Base-by-base conservation (phyloP, 2,797 vertebrate genomes). In the Danio tinwini region DNA sequence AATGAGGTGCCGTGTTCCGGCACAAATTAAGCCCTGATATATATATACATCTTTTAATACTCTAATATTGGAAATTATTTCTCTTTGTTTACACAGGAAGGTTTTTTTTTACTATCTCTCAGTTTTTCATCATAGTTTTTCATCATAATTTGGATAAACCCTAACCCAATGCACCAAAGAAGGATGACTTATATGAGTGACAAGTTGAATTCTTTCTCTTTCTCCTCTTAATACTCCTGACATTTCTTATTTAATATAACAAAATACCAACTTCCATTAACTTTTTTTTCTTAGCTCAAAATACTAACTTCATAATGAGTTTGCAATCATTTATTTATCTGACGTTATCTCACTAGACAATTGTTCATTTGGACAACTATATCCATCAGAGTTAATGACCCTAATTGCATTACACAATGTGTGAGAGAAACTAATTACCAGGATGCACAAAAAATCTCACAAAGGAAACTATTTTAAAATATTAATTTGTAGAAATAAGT, bases 291-390 rank as follows among this genome's bases (percentile, higher is more conserved):
- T 37, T 19, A 45, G 29, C 58, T 49, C 37, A 10, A 61, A 39
- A 56, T 68, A 80, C 42, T 80, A 80, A 50, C 53, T 45, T 70
- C 65, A 59, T 92, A 91, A 94, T 93, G 91, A 89, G 81, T 86
- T 88, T 90, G 64, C 68, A 80, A 80, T 90, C 89, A 93, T 93
- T 89, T 91, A 92, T 93, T 93, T 85, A 86, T 88, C 87, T 89
- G 83, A 83, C 63, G 93, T 90, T 91, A 86, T 88, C 87, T 87
- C 82, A 82, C 86, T 90, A 90, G 88, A 90, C 90, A 92, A 93
- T 91, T 91, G 88, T 88, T 92, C 86, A 92, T 88, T 89, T 91
- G 88, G 88, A 91, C 86, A 88, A 83, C 88, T 83, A 83, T 56
- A 40, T 91, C 78, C 81, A 87, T 87, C 80, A 87, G 81, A 74